Base-by-base conservation (phyloP, 2,113 vertebrate species). In the Vidua chalybeata region DNA sequence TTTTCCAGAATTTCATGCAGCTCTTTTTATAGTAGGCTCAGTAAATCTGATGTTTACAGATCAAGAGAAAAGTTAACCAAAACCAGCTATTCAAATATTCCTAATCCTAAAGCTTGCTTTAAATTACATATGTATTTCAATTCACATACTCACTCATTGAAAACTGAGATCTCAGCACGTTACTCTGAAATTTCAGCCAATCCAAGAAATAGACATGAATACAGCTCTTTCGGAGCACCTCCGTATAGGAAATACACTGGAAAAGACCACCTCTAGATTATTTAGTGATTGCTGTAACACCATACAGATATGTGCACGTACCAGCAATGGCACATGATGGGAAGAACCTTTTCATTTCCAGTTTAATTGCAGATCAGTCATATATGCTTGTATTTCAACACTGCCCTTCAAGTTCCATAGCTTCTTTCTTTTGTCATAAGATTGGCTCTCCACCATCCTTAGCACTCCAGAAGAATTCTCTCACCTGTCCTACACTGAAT, bases 11-110 rank as follows among this genome's bases (percentile, higher is more conserved):
- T 46, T 95, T 69, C 31, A 48, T n/a, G 46, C 67, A 73, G 31
- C 6, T 85, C 13, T 74, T 75, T 74, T 63, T 73, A 61, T 13
- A 82, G 81, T 52, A 56, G 23, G 24, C 30, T 87, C 21, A 46
- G 27, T 91, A 87, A 83, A 28, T 89, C 58, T 58, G 37, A 30
- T 46, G 43, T 79, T 93, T 87, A 83, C 35, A 51, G 69, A 87
- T 73, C 54, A 84, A 92, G 69, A 85, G 41, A 56, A 79, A 84
- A 79, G 37, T 72, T 89, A 89, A 79, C 58, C 49, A 95, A 91
- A 91, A 93, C 43, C 80, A 94, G 35, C n/a, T 89, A 90, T 62
- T 85, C 54, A 66, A 56, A 91, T 63, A 87, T 35, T 84, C 35
- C 5, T 75, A 82, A 87, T 54, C 35, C 46, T 76, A 62, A 82